phyloP scores from a whole-genome alignment of 2,113 vertebrate genomes.

The Polypterus bichir region DNA sequence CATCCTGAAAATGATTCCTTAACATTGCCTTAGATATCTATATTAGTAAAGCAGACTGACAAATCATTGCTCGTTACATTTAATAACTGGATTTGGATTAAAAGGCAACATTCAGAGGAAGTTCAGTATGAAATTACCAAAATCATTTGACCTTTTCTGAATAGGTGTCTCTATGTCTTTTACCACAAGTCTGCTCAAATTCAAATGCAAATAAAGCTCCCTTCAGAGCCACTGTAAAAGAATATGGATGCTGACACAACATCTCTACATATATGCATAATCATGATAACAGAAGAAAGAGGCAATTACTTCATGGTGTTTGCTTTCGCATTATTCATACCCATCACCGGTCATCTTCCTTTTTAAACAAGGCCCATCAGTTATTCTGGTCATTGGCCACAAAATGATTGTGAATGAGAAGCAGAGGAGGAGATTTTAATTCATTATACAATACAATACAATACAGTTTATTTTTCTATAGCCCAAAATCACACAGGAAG shows the following conservation, averaged over 20 bases:
- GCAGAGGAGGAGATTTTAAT: conserved; percentile 28
- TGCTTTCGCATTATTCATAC: conserved; percentile 23
- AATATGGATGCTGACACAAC: conserved; percentile 37
- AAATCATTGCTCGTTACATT: no score
- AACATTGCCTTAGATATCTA: no score
- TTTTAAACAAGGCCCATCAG: conserved; percentile 17
- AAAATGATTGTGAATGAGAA: conserved; percentile 7
- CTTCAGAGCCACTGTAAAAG: conserved; percentile 23
- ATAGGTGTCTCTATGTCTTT: conserved; percentile 32
- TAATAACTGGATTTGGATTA: no score
- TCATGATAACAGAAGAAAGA: conserved; percentile 22
- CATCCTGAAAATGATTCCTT: no score
- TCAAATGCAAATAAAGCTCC: conserved; percentile 53
- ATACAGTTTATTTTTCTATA: no score
- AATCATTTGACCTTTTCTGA: conserved; percentile 35
- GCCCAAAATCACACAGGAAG: no score
- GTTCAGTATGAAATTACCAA: conserved; percentile 32
- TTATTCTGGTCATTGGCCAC: conserved; percentile 17
- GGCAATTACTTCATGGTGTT: conserved; percentile 20
- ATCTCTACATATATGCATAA: conserved; percentile 30
- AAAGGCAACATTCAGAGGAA: conserved; percentile 34
- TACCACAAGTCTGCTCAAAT: conserved; percentile 38
- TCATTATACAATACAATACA: conserved; percentile 25
- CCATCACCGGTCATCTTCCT: conserved; percentile 19
- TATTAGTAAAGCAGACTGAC: no score